Evolutionary conservation across 92 coral and sea anemone species (phyloP).

Genomic region (Epizoanthus rinbou): DNA sequence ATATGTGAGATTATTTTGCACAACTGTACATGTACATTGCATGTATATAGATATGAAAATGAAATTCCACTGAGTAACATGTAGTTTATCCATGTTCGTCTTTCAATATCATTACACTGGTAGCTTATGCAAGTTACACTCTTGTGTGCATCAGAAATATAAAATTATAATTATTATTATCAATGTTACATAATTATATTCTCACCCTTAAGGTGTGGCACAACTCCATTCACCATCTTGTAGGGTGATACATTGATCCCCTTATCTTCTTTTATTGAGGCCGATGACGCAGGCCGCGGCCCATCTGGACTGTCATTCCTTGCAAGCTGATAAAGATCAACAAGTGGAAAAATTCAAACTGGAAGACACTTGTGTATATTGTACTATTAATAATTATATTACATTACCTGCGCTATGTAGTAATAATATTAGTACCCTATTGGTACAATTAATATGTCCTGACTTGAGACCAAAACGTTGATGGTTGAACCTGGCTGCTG

Average conservation of each 20-base stretch:
- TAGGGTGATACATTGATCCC: neutral
- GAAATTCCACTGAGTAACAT: too few species aligned
- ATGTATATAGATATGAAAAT: too few species aligned
- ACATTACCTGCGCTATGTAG: too few species aligned
- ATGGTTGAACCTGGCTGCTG: too few species aligned
- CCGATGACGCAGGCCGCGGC: constrained; percentile 74
- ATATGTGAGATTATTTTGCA: too few species aligned
- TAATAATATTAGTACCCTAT: neutral
- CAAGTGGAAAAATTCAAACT: neutral
- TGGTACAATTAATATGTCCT: neutral
- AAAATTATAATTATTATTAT: too few species aligned
- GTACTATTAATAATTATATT: neutral
- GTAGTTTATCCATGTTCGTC: too few species aligned
- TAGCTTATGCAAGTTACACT: too few species aligned
- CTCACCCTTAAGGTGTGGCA: constrained; percentile 47
- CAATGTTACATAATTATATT: neutral
- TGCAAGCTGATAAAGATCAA: constrained; percentile 53
- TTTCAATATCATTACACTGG: too few species aligned
- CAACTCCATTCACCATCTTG: constrained; percentile 61
- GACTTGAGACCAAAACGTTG: too few species aligned
- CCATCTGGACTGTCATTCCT: constrained; percentile 62
- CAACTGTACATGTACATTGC: too few species aligned
- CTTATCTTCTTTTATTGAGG: constrained; percentile 56
- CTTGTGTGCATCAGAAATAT: too few species aligned
- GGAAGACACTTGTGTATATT: neutral